Conservation (phyloP, 2,888 invertebrate genomes). For the Drosophila melanosoma region DNA sequence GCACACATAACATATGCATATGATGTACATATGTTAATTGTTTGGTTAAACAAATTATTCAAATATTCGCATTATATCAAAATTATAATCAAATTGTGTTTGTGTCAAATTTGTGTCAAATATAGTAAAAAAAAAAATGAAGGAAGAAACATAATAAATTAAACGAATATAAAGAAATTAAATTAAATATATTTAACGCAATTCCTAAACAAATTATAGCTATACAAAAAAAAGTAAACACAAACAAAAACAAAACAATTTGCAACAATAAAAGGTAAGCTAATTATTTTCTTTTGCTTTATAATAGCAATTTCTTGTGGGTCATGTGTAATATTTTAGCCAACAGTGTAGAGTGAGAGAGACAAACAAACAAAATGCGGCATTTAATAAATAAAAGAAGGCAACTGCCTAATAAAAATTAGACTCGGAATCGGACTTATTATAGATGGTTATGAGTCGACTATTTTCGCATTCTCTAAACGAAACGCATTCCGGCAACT, state of each 20-base stretch:
- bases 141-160: conserved; percentile 23
- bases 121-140: conserved; percentile 16
- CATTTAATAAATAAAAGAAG: conserved; percentile 37
- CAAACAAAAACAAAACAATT: conserved; percentile 18
- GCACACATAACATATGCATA: conserved; percentile 57
- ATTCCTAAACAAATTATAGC: conserved; percentile 72
- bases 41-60: conserved; percentile 59
- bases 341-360: conserved; percentile 34
- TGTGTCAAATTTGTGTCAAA: conserved; percentile 50
- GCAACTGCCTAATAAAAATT: conserved; percentile 46
- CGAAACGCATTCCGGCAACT: conserved; percentile 70
- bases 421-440: conserved; percentile 10
- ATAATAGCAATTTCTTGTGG: conserved; percentile 1
- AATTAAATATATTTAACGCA: conserved; percentile 56
- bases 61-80: conserved; percentile 51
- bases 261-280: conserved; percentile 29
- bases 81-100: conserved; percentile 47
- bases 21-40: conserved; percentile 10
- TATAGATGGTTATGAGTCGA: conserved; percentile 35
- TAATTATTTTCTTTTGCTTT: conserved; percentile 11
- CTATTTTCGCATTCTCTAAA: conserved; percentile 40
- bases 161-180: conserved; percentile 9
- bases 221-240: conserved; percentile 29
- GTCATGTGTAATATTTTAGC: conserved; percentile 31
- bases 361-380: conserved; percentile 21